Percentiles rank a stretch among this genome's conserved stretches.
Conservation (phyloP, 2,113 vertebrate genomes). For the Macrotus californicus region DNA sequence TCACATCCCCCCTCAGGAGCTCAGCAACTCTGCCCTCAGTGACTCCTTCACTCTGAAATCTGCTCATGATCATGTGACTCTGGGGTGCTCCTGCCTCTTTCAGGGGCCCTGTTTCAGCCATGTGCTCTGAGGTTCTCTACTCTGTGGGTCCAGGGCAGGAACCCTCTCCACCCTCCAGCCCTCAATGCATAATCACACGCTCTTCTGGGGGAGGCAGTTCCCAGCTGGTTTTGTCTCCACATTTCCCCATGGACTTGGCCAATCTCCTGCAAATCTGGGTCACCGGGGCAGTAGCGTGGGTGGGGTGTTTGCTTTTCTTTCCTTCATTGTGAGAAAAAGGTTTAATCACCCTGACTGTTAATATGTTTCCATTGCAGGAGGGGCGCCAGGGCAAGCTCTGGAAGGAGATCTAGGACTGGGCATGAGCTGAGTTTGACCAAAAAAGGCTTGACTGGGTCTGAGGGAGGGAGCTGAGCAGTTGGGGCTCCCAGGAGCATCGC, state of each 20-base stretch:
- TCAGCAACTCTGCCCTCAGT: background rate
- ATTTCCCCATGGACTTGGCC: background rate
- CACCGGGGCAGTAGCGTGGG: background rate
- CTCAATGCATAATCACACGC: background rate
- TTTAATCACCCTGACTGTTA: background rate
- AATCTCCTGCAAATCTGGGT: background rate
- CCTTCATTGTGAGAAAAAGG: background rate
- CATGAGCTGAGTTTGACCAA: background rate
- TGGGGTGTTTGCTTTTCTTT: background rate
- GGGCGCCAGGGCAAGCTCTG: background rate
- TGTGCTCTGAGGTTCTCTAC: background rate
- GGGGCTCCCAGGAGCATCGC: background rate
- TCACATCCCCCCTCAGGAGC: background rate
- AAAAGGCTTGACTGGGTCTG: background rate
- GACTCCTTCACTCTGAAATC: background rate
- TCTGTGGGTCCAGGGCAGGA: background rate
- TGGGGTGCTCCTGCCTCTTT: background rate
- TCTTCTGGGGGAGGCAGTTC: background rate
- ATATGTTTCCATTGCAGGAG: rapidly evolving
- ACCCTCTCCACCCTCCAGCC: background rate
- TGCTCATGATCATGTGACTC: background rate
- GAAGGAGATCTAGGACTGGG: background rate
- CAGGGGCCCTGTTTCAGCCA: background rate
- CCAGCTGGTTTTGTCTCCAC: background rate
- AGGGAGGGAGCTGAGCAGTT: background rate